A percentile compares a stretch with the other conserved stretches of the same genome.
Evolutionary conservation across 2,797 vertebrate genomes (phyloP).

Genomic region (Tangara arthus): DNA sequence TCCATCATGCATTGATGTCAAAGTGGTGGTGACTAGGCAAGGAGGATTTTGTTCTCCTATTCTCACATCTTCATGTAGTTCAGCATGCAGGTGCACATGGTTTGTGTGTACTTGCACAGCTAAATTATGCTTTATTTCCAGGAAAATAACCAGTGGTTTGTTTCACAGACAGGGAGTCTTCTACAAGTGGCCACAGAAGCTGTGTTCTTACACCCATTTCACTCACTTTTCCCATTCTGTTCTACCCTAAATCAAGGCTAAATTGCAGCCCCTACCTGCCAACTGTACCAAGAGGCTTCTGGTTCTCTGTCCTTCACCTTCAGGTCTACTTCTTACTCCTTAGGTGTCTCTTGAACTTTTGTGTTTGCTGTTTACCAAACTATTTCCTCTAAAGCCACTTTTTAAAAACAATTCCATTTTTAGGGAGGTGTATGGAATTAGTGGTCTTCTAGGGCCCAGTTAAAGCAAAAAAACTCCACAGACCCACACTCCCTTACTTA

Average conservation of each 20-base stretch:
- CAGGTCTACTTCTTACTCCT: neutral
- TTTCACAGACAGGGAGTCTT: neutral
- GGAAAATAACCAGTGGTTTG: neutral
- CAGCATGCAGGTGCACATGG: neutral
- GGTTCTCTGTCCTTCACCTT: neutral
- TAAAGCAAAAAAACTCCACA: neutral
- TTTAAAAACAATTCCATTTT: neutral
- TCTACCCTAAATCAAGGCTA: neutral
- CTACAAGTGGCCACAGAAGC: neutral
- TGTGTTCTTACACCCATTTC: neutral
- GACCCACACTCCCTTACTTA: neutral
- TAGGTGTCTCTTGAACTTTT: neutral
- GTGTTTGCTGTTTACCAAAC: neutral
- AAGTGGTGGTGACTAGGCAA: neutral
- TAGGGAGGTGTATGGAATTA: neutral
- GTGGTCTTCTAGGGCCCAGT: neutral
- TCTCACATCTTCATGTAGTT: neutral
- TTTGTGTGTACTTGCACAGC: neutral
- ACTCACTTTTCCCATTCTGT: neutral
- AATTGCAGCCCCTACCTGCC: fast-evolving
- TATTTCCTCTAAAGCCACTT: neutral
- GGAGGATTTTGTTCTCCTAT: neutral
- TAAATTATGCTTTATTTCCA: neutral
- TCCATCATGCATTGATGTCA: neutral
- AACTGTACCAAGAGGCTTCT: neutral